These are phyloP conservation scores for Hystrix brachyura DNA, from an alignment of 2,113 vertebrate species.

Conservation along the genomic window DNA sequence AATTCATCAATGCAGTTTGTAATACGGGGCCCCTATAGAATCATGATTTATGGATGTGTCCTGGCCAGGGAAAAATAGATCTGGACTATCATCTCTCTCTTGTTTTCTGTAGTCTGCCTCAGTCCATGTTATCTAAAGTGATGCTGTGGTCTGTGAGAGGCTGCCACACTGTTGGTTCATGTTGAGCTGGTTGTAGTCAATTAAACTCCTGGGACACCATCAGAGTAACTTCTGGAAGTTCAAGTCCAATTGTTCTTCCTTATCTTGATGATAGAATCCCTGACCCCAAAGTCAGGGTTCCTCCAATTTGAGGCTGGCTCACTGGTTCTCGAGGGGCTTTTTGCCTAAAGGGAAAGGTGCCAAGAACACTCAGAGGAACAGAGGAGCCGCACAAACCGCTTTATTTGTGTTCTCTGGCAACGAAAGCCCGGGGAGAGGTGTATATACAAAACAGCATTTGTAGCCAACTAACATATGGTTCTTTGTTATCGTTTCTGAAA, in stretches of 20 bases:
- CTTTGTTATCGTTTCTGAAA: slow-evolving; percentile 75
- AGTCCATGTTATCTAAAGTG: neutral
- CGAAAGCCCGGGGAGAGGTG: slow-evolving; percentile 38
- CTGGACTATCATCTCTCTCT: neutral
- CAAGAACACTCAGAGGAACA: slow-evolving; percentile 62
- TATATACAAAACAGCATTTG: slow-evolving; percentile 54
- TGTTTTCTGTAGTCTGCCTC: neutral
- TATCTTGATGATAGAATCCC: slow-evolving; percentile 46
- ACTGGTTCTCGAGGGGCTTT: neutral
- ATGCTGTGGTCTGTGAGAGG: neutral
- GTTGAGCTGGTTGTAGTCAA: neutral
- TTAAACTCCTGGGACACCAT: slow-evolving; percentile 7
- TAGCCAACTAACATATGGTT: slow-evolving; percentile 62
- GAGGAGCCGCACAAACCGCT: slow-evolving; percentile 78
- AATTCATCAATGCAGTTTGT: neutral
- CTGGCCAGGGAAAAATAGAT: neutral
- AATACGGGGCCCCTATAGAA: neutral
- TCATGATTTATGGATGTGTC: neutral
- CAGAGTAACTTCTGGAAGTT: neutral
- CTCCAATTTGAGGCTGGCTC: neutral
- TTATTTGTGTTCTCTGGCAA: slow-evolving; percentile 85
- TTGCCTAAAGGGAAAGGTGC: slow-evolving; percentile 39
- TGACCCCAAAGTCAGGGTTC: neutral
- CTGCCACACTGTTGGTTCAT: neutral
- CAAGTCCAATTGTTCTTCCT: slow-evolving; percentile 7